Conservation (phyloP, 2,888 invertebrate species). For the Smittia sp. region DNA sequence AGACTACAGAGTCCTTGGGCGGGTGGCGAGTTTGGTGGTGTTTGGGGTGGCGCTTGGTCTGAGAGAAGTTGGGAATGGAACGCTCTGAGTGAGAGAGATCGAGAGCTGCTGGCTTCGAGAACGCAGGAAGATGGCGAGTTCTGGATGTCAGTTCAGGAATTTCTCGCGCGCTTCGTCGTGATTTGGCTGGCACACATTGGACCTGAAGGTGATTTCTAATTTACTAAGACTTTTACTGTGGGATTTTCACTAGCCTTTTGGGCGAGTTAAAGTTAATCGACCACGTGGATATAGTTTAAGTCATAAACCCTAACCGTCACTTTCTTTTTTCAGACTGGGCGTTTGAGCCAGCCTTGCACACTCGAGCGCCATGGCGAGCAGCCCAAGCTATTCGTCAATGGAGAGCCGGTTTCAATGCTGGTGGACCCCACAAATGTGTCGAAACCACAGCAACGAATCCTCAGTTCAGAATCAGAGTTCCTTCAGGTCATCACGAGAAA, state of each 20-base stretch:
- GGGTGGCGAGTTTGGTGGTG: slow-evolving; percentile 58
- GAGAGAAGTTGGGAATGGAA: slow-evolving; percentile 69
- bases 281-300: too few relatives aligned
- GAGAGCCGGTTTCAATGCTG: slow-evolving; percentile 68
- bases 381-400: slow-evolving; percentile 66
- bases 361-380: slow-evolving; percentile 66
- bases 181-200: slow-evolving; percentile 66
- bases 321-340: too few relatives aligned
- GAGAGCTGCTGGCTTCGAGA: slow-evolving; percentile 61
- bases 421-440: slow-evolving; percentile 62
- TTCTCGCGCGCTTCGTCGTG: slow-evolving; percentile 45
- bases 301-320: too few relatives aligned
- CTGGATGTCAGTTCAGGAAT: slow-evolving; percentile 54
- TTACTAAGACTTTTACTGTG: too few relatives aligned
- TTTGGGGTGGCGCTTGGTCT: slow-evolving; percentile 72
- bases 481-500: slow-evolving; percentile 59
- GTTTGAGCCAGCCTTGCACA: slow-evolving; percentile 62
- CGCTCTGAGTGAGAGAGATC: slow-evolving; percentile 61
- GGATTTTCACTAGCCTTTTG: too few relatives aligned
- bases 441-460: slow-evolving; percentile 68
- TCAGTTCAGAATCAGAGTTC: slow-evolving; percentile 68
- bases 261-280: too few relatives aligned
- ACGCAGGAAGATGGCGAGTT: slow-evolving; percentile 68
- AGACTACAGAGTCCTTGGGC: slow-evolving; percentile 61
- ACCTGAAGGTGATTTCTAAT: slow-evolving; percentile 73